phyloP scores from a whole-genome alignment of 2,797 vertebrate genomes.

The Gadopsis marmoratus region DNA sequence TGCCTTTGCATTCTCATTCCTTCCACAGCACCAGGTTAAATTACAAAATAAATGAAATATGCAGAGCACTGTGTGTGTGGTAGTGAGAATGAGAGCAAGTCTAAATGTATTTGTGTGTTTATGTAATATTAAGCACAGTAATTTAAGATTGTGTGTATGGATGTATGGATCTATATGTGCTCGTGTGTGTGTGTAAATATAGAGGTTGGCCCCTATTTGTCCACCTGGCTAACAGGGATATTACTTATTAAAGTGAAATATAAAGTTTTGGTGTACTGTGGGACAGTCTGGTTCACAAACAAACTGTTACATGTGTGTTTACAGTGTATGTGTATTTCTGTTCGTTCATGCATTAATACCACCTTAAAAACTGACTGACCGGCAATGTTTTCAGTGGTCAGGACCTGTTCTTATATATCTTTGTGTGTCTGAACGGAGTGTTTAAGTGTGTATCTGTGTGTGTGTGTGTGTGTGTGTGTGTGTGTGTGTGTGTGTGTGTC shows the following conservation, averaged over 20 bases:
- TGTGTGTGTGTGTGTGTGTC: slow-evolving; percentile 5
- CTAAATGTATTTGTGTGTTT: slow-evolving; percentile 56
- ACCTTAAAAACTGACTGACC: slow-evolving; percentile 29
- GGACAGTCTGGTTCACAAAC: slow-evolving; percentile 44
- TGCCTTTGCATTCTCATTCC: slow-evolving; percentile 80
- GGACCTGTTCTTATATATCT: slow-evolving; percentile 24
- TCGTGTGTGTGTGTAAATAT: slow-evolving; percentile 46
- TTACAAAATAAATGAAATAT: slow-evolving; percentile 97
- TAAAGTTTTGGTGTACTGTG: slow-evolving; percentile 85
- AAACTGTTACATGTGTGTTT: slow-evolving; percentile 38
- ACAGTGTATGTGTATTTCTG: slow-evolving; percentile 37
- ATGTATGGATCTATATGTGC: slow-evolving; percentile 22
- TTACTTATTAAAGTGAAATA: slow-evolving; percentile 92
- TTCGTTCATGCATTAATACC: slow-evolving; percentile 31
- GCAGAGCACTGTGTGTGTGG: slow-evolving; percentile 76
- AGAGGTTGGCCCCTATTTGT: slow-evolving; percentile 88
- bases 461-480: slow-evolving; percentile 5
- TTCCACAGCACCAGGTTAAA: slow-evolving; percentile 90
- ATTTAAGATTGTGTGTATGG: slow-evolving; percentile 57
- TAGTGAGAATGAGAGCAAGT: slow-evolving; percentile 29
- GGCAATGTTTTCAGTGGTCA: slow-evolving; percentile 32
- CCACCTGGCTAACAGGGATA: slow-evolving; percentile 85
- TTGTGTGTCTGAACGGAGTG: slow-evolving; percentile 22
- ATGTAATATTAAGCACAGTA: slow-evolving; percentile 60
- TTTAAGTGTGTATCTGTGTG: slow-evolving; percentile 12